phyloP scores from a whole-genome alignment of 2,888 invertebrate species.

The Esperia sulphurella region DNA sequence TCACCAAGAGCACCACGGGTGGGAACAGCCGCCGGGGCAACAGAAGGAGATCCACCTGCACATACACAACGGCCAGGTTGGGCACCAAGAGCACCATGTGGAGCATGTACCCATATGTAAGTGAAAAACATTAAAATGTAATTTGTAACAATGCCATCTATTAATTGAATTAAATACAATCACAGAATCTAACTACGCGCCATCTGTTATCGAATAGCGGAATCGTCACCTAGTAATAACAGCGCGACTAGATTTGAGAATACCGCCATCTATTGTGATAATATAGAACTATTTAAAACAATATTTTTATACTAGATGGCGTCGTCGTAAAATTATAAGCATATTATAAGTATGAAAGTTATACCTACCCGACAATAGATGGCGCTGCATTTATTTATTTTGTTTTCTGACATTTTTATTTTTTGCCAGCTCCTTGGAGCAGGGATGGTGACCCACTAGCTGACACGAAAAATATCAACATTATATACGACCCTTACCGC shows the following conservation, averaged over 20 bases:
- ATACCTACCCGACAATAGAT: conserved; percentile 24
- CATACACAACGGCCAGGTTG: conserved; percentile 55
- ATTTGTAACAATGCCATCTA: neutral
- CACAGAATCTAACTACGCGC: neutral
- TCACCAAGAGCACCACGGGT: conserved; percentile 25
- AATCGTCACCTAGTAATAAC: no score
- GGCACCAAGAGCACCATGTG: conserved; percentile 29
- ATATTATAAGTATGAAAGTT: conserved; percentile 1
- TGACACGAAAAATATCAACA: conserved; percentile 28
- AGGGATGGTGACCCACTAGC: conserved; percentile 36
- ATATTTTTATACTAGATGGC: conserved; percentile 6
- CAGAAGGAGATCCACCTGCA: conserved; percentile 69
- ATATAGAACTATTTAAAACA: conserved; percentile 6
- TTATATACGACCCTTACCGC: conserved; percentile 39
- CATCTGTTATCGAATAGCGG: conserved; percentile 13
- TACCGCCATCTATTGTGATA: conserved; percentile 17
- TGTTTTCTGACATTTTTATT: no score
- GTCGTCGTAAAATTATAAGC: neutral
- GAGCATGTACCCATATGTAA: conserved; percentile 36
- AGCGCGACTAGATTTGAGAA: neutral
- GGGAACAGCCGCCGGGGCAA: conserved; percentile 43
- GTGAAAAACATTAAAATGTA: conserved; percentile 6
- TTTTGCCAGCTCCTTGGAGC: conserved; percentile 53
- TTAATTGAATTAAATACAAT: no score
- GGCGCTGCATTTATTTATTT: conserved; percentile 12